A percentile compares a stretch with the other conserved stretches of the same genome.
Evolutionary conservation across 2,888 invertebrate genomes (phyloP).

Genomic region (Exephanes ischioxanthus): DNA sequence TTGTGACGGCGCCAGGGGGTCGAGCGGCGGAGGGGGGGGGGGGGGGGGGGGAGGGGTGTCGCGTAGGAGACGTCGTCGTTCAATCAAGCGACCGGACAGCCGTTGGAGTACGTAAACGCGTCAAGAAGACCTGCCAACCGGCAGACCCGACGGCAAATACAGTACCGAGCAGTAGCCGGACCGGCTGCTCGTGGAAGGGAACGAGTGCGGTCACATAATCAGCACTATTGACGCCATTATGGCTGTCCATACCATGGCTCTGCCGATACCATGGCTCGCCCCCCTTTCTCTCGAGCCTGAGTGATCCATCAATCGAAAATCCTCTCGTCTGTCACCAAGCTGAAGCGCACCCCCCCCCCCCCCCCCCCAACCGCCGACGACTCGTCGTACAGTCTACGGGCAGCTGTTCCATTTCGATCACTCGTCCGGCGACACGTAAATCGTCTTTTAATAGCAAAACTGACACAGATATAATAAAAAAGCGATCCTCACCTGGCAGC

Average conservation of each 20-base stretch:
- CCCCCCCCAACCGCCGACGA: background rate
- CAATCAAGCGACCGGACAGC: background rate
- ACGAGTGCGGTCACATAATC: constrained; percentile 79
- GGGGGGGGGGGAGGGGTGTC: no score
- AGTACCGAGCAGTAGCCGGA: background rate
- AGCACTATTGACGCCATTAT: constrained; percentile 81
- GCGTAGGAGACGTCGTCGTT: background rate
- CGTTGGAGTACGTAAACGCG: background rate
- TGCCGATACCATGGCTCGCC: constrained; percentile 33
- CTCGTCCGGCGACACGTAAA: constrained; percentile 23
- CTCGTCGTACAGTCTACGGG: background rate
- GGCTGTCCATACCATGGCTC: constrained; percentile 55
- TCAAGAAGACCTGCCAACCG: background rate
- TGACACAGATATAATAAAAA: background rate
- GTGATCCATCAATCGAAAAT: constrained; percentile 19
- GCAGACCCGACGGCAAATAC: background rate
- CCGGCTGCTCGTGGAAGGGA: constrained; percentile 60
- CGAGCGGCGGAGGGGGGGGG: no score
- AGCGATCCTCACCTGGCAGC: background rate
- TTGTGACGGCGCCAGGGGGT: background rate
- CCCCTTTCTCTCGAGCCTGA: constrained; percentile 4
- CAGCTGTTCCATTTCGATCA: constrained; percentile 15
- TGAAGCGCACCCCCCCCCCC: background rate
- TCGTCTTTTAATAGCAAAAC: background rate
- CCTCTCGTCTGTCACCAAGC: constrained; percentile 33